These are phyloP conservation scores for Sebastes hopkinsi DNA, from an alignment of 2,797 vertebrate genomes.

Conservation along the genomic window DNA sequence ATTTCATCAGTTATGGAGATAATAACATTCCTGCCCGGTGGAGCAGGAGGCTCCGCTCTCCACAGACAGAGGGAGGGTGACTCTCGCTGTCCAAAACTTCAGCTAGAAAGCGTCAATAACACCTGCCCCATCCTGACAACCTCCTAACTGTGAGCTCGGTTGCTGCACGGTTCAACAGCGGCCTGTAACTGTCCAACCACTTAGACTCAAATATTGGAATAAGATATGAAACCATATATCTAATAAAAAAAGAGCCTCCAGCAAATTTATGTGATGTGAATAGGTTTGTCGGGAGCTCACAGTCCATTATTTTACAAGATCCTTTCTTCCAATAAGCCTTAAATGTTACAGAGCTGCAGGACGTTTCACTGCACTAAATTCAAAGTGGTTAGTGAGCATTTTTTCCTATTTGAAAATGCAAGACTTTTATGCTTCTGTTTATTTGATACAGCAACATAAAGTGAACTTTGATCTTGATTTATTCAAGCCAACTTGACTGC, in stretches of 20 bases:
- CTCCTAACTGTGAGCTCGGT: background rate
- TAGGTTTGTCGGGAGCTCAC: background rate
- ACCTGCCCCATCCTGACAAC: conserved; percentile 9
- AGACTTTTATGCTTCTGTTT: background rate
- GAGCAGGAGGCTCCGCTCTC: conserved; percentile 15
- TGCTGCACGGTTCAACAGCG: background rate
- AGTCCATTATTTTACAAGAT: background rate
- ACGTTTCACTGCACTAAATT: background rate
- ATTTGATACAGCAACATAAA: background rate
- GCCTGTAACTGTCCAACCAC: background rate
- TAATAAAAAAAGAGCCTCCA: background rate
- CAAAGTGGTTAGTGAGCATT: background rate
- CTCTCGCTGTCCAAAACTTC: background rate
- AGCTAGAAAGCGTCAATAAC: conserved; percentile 18
- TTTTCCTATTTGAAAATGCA: background rate
- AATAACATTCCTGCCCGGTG: conserved; percentile 46
- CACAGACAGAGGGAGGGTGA: background rate
- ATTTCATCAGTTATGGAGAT: conserved; percentile 58
- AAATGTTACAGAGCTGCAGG: background rate
- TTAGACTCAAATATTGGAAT: conserved; percentile 18
- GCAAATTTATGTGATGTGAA: conserved; percentile 1
- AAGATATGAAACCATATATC: conserved; percentile 6
- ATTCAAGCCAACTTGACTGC: background rate
- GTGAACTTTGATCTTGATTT: background rate
- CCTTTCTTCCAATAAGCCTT: background rate